phyloP scores from a whole-genome alignment of 2,797 vertebrate genomes.

The Austrolebias charrua region DNA sequence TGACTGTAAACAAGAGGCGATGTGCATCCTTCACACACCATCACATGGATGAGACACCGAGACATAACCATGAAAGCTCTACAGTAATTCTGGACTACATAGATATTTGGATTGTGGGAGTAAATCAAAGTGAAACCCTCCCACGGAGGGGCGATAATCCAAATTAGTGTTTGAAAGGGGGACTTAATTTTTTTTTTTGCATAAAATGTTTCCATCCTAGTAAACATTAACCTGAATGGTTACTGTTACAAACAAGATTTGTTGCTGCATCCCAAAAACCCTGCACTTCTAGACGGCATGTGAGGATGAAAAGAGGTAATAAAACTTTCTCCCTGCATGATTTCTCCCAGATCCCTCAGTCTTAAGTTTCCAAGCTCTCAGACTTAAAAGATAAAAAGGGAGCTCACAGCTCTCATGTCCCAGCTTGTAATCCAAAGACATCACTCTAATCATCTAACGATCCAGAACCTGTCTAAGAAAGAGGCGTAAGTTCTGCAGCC shows the following conservation, averaged over 20 bases:
- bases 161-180: too few species aligned
- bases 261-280: neutral
- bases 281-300: neutral
- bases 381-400: neutral
- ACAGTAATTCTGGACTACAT: neutral
- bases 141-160: too few species aligned
- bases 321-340: neutral
- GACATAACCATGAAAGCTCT: neutral
- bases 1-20: neutral
- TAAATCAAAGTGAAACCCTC: too few species aligned
- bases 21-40: neutral
- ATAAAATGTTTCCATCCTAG: too few species aligned
- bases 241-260: too few species aligned
- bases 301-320: neutral
- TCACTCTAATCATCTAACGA: neutral
- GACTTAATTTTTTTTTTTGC: too few species aligned
- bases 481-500: neutral
- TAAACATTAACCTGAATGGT: too few species aligned
- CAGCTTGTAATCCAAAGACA: neutral
- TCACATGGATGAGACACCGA: neutral
- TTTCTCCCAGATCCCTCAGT: neutral
- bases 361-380: neutral
- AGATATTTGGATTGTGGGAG: too few species aligned
- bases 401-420: neutral
- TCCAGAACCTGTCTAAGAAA: neutral